Base-by-base conservation (phyloP, 2,888 invertebrate species). In the Sarcophaga carnaria region DNA sequence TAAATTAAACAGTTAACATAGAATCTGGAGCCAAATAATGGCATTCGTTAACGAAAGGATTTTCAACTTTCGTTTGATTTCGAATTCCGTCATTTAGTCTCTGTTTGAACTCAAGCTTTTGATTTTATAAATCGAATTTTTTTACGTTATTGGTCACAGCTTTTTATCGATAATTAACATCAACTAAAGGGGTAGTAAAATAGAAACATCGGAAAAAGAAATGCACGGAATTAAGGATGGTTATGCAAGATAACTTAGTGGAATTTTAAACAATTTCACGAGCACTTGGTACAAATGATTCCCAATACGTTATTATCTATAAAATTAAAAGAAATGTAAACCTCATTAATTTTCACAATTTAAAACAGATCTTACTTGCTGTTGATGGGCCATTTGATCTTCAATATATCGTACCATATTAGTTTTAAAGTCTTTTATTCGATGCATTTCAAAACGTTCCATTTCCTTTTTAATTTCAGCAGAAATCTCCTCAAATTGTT, bases 401-500 rank as follows among this genome's bases (percentile, higher is more conserved):
- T 99, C 98, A 89, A 99, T 95, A 93, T 99, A 99, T 90, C 97
- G 96, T 74, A 99, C 96, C 89, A 99, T 95, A 89, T 97, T 97
- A 82, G 95, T 95, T 91, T 98, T 98, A 92, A 99, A 97, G 92
- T 99, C 99, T 85, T 96, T 95, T 67, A 98, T 96, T 89, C 99
- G 95, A 88, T 96, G 95, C 88, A 96, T 95, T 93, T 99, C 99
- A 94, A 98, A 99, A 77, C 97, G 95, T 90, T 98, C 98, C 93
- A 99, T 95, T 94, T 99, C 99, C 89, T 97, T 97, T 92, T 98
- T 97, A 89, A 99, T 98, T 94, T 97, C 97, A 89, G 96, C 96
- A 2, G 98, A 99, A 92, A 99, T 99, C 91, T 97, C 96, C 93
- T 99, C 98, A 94, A 99, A 99, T 92, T 98, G 99, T 90, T 98